A percentile compares a stretch with the other conserved stretches of the same genome.
Conservation (phyloP, 2,888 invertebrate genomes). For the Drosophila kuntzei region DNA sequence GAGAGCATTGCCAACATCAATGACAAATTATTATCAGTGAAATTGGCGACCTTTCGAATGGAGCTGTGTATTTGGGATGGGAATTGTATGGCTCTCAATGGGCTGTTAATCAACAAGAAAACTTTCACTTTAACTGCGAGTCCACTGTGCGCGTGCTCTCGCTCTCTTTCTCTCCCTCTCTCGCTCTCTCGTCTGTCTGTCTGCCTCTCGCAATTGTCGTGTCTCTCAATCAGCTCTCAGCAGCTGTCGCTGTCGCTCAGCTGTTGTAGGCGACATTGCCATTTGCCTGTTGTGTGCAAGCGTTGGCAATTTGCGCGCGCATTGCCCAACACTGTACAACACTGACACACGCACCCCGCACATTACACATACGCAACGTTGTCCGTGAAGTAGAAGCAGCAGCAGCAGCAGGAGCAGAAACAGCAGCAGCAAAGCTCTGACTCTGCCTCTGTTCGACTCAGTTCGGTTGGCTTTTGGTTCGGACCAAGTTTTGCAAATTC, state of each 20-base stretch:
- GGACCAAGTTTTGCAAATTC: conserved; percentile 67
- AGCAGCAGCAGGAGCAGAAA: conserved; percentile 34
- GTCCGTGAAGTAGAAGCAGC: conserved; percentile 49
- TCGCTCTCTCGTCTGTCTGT: conserved; percentile 1
- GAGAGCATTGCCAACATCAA: conserved; percentile 68
- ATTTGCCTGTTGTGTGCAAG: conserved; percentile 70
- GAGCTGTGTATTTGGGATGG: conserved; percentile 12
- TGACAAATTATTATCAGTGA: conserved; percentile 71
- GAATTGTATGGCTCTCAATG: conserved; percentile 19
- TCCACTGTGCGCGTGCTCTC: conserved; percentile 50
- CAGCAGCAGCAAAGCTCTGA: conserved; percentile 54
- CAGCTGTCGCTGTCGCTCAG: conserved; percentile 61
- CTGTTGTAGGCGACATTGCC: conserved; percentile 68
- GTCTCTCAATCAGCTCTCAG: conserved; percentile 29
- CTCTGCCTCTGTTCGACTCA: conserved; percentile 43
- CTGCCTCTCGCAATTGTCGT: conserved; percentile 19
- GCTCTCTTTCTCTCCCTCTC: conserved; percentile 27
- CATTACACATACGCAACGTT: conserved; percentile 64
- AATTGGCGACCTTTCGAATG: conserved; percentile 72
- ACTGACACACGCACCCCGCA: conserved; percentile 57
- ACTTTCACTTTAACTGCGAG: conserved; percentile 69
- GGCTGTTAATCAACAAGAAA: conserved; percentile 72
- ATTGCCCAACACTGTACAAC: conserved; percentile 63
- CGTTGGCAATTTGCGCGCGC: conserved; percentile 76
- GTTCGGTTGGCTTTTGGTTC: conserved; percentile 51